Base-by-base conservation (phyloP, 1,140 invertebrate species). In the Apocrypta bakeri region DNA sequence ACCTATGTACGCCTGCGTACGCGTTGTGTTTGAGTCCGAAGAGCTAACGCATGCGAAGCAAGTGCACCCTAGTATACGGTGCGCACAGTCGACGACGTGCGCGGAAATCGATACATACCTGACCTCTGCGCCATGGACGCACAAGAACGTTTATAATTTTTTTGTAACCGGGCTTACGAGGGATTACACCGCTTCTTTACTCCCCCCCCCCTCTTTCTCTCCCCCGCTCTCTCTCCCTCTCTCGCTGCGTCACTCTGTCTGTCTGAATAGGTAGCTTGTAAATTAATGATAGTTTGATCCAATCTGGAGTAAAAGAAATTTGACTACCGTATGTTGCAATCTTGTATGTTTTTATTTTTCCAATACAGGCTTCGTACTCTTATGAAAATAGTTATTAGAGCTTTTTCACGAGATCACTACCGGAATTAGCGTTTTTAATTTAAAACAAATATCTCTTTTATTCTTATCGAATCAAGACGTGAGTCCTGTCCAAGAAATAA, bases 101-200 rank as follows among this genome's bases (percentile, higher is more conserved):
- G 37, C n/a, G 48, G 48, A 82, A 82, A 78, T 82, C 81, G 75
- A 82, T 82, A 77, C 29, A 56, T 56, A 56, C 68, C 42, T 82
- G 81, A 82, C 81, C 81, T 68, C 42, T 25, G 63, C 21, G 42
- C 24, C 31, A 3, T 25, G 25, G 33, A 40, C 42, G 31, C 48
- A n/a, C 69, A 31, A 61, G 69, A 29, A 63, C 14, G 27, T 31
- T 73, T 40, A 68, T 66, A 25, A 2, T 72, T 21, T 25, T 72
- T 42, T 37, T 72, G 37, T 66, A 25, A 7, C 29, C 29, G 25
- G 7, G 66, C 66, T 27, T 29, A 17, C 66, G 63, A 1, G 64
- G 48, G 48, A 56, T 56, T n/a, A 56, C 14, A 27, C 69, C 6
- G 66, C 7, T 71, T 12, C 25, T 64, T 77, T n/a, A n/a, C n/a